phyloP scores from a whole-genome alignment of 2,888 invertebrate genomes.

The Melinaea marsaeus region DNA sequence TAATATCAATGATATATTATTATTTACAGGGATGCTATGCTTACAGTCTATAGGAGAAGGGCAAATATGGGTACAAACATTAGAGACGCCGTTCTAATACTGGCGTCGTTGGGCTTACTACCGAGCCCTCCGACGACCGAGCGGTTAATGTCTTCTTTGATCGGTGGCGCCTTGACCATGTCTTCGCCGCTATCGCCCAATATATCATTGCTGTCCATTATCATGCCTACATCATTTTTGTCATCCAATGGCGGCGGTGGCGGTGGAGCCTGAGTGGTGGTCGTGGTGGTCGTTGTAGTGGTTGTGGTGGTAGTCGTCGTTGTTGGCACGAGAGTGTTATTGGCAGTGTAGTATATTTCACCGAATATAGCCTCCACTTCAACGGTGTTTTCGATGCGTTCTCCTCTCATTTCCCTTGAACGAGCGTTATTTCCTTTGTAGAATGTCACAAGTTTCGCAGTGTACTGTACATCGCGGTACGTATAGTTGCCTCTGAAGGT shows the following conservation, averaged over 20 bases:
- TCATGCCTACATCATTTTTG: conserved; percentile 61
- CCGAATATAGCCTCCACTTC: conserved; percentile 85
- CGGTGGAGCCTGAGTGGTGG: conserved; percentile 71
- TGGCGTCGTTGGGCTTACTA: conserved; percentile 49
- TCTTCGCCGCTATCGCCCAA: conserved; percentile 57
- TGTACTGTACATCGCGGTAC: conserved; percentile 85
- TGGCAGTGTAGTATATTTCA: conserved; percentile 86
- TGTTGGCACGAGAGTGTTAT: conserved; percentile 87
- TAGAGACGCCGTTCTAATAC: conserved; percentile 42
- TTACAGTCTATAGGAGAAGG: conserved; percentile 53
- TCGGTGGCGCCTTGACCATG: conserved; percentile 45
- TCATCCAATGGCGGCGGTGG: conserved; percentile 74
- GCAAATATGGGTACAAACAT: conserved; percentile 55
- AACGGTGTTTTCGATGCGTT: conserved; percentile 81
- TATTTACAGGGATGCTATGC: conserved; percentile 54
- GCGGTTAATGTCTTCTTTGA: conserved; percentile 59
- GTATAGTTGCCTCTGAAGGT: conserved; percentile 86
- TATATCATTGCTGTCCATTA: conserved; percentile 54
- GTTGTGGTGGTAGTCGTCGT: conserved; percentile 80
- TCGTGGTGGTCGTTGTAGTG: conserved; percentile 80
- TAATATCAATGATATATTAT: conserved; percentile 51
- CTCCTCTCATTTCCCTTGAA: conserved; percentile 80
- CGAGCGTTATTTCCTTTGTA: conserved; percentile 80
- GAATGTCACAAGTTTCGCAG: conserved; percentile 82
- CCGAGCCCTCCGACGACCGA: conserved; percentile 63